A percentile compares a stretch with the other conserved stretches of the same genome.
Conservation (phyloP, 1,140 invertebrate genomes). For the Stegodyphus dumicola region DNA sequence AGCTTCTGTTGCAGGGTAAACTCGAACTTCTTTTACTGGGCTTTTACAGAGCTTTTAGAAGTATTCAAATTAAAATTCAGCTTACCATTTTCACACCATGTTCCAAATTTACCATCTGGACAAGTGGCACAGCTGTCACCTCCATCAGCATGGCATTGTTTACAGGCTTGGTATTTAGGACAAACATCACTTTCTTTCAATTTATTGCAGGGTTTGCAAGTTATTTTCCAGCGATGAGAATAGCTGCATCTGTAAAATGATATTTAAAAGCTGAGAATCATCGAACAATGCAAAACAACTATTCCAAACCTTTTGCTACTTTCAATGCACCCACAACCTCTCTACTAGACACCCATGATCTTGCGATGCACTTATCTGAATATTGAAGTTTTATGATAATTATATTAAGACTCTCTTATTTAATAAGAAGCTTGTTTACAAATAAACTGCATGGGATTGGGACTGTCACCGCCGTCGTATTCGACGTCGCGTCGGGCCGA, state of each 20-base stretch:
- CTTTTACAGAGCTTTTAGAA: neutral
- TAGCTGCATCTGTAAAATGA: slow-evolving; percentile 41
- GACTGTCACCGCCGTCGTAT: too few species aligned
- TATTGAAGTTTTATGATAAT: too few species aligned
- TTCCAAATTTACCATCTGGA: slow-evolving; percentile 31
- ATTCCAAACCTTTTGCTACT: neutral
- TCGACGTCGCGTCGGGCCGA: too few species aligned
- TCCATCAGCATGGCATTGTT: slow-evolving; percentile 23
- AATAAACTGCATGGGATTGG: too few species aligned
- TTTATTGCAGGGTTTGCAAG: slow-evolving; percentile 49
- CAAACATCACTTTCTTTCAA: slow-evolving; percentile 30
- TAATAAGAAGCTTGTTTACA: too few species aligned
- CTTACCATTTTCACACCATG: slow-evolving; percentile 55
- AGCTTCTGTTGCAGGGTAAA: neutral
- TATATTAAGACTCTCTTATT: too few species aligned
- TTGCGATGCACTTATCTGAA: neutral
- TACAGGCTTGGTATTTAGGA: slow-evolving; percentile 3
- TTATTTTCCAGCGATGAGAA: slow-evolving; percentile 21
- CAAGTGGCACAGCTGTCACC: slow-evolving; percentile 33
- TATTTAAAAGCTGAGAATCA: neutral
- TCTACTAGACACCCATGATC: neutral
- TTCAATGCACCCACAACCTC: neutral
- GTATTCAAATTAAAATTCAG: neutral
- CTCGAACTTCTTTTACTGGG: neutral
- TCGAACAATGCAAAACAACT: neutral